These are phyloP conservation scores for Drosophila chauvacae DNA, from an alignment of 1,140 invertebrate genomes.

Conservation along the genomic window DNA sequence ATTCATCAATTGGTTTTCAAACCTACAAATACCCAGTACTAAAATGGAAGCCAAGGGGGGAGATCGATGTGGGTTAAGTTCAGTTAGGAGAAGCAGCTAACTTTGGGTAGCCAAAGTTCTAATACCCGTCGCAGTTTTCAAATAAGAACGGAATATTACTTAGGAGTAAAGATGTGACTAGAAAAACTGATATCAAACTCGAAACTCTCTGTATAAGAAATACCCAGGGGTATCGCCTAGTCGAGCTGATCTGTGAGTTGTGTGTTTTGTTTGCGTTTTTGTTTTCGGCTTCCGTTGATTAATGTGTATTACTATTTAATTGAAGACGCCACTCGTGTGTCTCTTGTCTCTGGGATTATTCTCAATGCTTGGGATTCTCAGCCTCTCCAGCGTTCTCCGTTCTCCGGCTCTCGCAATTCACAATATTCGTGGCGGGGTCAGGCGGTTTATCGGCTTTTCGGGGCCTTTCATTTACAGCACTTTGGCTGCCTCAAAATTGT, in stretches of 20 bases:
- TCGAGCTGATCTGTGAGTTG: background rate
- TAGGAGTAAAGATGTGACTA: background rate
- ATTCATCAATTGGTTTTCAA: slow-evolving; percentile 60
- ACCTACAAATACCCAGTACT: background rate
- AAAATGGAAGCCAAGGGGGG: no score
- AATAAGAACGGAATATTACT: no score
- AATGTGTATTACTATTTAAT: slow-evolving; percentile 79
- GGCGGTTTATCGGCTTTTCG: slow-evolving; percentile 61
- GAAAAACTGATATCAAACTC: background rate
- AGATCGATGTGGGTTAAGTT: background rate
- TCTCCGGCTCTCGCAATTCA: background rate
- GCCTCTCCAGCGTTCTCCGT: background rate
- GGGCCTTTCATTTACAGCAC: slow-evolving; percentile 27
- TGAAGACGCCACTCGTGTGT: slow-evolving; percentile 47
- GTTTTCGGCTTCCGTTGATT: slow-evolving; percentile 52
- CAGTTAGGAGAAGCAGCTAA: background rate
- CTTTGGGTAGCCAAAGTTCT: no score
- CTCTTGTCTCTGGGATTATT: slow-evolving; percentile 9
- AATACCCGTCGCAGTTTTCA: no score
- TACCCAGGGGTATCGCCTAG: slow-evolving; percentile 2
- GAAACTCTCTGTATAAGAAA: no score
- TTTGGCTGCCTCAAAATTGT: slow-evolving; percentile 46
- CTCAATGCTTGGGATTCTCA: slow-evolving; percentile 4
- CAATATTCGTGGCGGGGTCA: slow-evolving; percentile 51
- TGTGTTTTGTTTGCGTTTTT: slow-evolving; percentile 2